Conservation (phyloP, 2,888 invertebrate genomes). For the Argyresthia goedartella region DNA sequence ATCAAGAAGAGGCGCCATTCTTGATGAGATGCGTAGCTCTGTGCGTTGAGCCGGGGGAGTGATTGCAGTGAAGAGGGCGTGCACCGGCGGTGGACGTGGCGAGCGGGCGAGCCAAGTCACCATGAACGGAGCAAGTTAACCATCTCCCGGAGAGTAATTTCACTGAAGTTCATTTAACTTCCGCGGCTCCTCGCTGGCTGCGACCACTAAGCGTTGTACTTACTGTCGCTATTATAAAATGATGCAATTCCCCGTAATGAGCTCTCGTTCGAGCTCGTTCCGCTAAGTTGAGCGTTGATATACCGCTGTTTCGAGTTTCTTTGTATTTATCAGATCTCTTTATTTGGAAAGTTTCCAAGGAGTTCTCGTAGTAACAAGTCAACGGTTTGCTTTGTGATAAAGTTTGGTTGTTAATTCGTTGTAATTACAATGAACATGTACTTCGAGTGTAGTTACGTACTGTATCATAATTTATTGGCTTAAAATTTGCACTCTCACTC, state of each 20-base stretch:
- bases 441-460: not conserved
- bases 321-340: not conserved
- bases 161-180: constrained; percentile 65
- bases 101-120: constrained; percentile 31
- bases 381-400: not conserved
- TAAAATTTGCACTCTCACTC: not conserved
- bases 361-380: not conserved
- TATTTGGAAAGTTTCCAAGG: not conserved
- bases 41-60: too few relatives aligned
- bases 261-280: constrained; percentile 14
- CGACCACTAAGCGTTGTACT: constrained; percentile 56
- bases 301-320: not conserved
- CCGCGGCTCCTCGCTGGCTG: constrained; percentile 35
- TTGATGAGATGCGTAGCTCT: too few relatives aligned
- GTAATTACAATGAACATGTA: not conserved
- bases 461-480: not conserved
- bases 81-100: not conserved
- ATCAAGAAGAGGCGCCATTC: too few relatives aligned
- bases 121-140: constrained; percentile 50
- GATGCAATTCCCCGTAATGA: constrained; percentile 58
- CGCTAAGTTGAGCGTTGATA: not conserved
- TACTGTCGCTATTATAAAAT: constrained; percentile 58
- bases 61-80: not conserved
- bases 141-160: constrained; percentile 61
- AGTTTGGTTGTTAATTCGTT: not conserved